Conservation (phyloP, 2,113 vertebrate genomes). For the Gambusia holbrooki region DNA sequence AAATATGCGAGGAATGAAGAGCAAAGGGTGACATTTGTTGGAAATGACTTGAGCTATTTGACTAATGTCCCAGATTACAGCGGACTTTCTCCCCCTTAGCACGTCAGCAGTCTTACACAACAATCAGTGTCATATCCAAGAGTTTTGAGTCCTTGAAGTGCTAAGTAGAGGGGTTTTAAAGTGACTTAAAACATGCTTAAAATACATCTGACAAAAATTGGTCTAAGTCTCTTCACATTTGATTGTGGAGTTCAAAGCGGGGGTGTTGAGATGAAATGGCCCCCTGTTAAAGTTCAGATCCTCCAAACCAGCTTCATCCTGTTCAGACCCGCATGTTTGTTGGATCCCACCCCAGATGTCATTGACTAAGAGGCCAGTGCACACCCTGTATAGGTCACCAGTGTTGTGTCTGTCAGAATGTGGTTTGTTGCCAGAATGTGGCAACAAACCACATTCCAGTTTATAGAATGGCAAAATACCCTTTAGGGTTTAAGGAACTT, state of each 20-base stretch:
- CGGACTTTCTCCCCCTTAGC: conserved; percentile 43
- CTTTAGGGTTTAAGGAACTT: too few species aligned
- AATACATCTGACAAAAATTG: too few species aligned
- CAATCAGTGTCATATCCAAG: conserved; percentile 15
- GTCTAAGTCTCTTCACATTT: not conserved
- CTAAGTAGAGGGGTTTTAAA: not conserved
- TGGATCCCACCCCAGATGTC: not conserved
- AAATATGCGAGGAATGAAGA: conserved; percentile 13
- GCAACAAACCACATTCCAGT: too few species aligned
- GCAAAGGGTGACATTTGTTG: not conserved
- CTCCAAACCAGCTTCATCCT: not conserved
- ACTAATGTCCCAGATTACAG: conserved; percentile 24
- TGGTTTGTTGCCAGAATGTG: not conserved
- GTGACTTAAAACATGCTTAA: not conserved
- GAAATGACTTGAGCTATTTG: conserved; percentile 15
- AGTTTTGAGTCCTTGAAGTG: conserved; percentile 21
- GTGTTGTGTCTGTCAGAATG: not conserved
- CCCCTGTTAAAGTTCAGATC: not conserved
- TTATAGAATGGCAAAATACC: too few species aligned
- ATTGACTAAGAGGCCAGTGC: not conserved
- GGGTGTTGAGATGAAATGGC: not conserved
- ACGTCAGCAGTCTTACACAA: conserved; percentile 57
- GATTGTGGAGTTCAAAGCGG: not conserved
- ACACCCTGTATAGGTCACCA: not conserved
- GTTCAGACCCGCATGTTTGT: not conserved